Conservation (phyloP, 2,797 vertebrate genomes). For the Parotocinclus haroldoi region DNA sequence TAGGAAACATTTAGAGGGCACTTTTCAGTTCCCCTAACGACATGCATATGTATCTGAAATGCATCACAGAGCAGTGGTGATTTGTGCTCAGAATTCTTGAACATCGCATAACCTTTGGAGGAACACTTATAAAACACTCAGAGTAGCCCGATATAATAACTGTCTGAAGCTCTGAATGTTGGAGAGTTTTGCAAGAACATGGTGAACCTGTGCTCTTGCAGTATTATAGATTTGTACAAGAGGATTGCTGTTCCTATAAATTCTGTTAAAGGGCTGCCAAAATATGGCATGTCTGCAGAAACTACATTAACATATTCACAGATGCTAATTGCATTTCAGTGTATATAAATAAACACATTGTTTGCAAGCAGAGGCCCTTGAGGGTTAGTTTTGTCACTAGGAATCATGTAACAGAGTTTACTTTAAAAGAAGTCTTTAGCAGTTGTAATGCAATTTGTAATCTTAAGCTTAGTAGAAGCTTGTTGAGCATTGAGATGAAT, state of each 20-base stretch:
- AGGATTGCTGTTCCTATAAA: conserved; percentile 21
- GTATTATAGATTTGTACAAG: conserved; percentile 26
- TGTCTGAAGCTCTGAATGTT: conserved; percentile 18
- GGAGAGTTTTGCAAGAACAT: conserved; percentile 8
- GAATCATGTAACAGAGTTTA: not conserved
- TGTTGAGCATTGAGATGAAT: conserved; percentile 3
- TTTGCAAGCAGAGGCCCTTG: not conserved
- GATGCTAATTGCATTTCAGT: not conserved
- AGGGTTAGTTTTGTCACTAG: not conserved
- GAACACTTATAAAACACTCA: no score
- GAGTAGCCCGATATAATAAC: not conserved
- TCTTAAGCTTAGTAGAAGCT: not conserved
- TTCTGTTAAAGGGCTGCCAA: not conserved
- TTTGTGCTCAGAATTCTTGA: no score
- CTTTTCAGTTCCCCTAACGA: no score
- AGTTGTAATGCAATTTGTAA: not conserved
- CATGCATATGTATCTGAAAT: no score
- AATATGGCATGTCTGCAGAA: not conserved
- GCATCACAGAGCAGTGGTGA: no score
- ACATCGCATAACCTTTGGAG: no score
- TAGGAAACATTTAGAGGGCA: no score
- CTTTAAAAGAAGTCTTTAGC: not conserved
- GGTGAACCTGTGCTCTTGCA: not conserved
- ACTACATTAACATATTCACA: not conserved
- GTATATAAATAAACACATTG: not conserved